Evolutionary conservation across 1,140 invertebrate species (phyloP).

Genomic region (Hyles euphorbiae): DNA sequence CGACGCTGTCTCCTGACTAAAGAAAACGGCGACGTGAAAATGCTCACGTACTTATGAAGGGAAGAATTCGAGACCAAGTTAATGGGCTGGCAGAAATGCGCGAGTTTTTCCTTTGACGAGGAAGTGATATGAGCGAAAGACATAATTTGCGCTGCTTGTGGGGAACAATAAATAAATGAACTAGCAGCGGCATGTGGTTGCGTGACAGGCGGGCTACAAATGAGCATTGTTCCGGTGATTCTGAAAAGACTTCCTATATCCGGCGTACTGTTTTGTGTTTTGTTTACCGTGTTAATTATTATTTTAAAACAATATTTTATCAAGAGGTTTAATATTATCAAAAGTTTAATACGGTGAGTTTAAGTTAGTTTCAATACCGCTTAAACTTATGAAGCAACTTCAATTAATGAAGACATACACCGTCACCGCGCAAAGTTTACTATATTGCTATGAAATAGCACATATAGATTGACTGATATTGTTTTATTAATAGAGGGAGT

Average conservation of each 20-base stretch:
- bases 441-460: background rate
- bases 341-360: constrained; percentile 14
- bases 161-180: constrained; percentile 4
- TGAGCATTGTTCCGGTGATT: no score
- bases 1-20: constrained; percentile 50
- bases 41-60: constrained; percentile 51
- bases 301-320: background rate
- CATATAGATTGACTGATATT: background rate
- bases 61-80: constrained; percentile 54
- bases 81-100: constrained; percentile 47
- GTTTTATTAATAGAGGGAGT: background rate
- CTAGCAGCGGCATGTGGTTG: no score
- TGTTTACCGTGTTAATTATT: background rate
- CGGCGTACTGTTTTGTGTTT: background rate
- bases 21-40: constrained; percentile 55
- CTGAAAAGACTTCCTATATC: background rate
- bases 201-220: no score
- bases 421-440: constrained; percentile 11
- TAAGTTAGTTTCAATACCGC: constrained; percentile 9
- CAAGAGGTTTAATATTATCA: no score
- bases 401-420: constrained; percentile 3
- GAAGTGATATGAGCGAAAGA: constrained; percentile 30
- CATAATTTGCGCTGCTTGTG: constrained; percentile 9
- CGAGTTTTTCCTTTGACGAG: constrained; percentile 34
- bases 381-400: constrained; percentile 14